Evolutionary conservation across 1,140 invertebrate species (phyloP).

Genomic region (Drosophila insularis): DNA sequence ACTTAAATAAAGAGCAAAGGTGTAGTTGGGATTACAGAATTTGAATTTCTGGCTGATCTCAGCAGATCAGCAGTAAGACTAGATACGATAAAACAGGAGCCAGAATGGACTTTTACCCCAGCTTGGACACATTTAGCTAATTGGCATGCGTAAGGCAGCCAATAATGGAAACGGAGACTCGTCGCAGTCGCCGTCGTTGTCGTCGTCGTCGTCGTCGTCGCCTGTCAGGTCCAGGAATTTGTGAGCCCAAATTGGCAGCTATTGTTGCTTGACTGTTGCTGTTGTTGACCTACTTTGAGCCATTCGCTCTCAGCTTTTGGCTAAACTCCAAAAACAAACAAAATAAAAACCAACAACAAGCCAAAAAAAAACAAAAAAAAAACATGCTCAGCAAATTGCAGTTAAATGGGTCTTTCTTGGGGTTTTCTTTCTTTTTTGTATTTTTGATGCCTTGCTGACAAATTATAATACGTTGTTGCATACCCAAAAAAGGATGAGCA

Average conservation of each 20-base stretch:
- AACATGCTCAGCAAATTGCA: conserved; percentile 52
- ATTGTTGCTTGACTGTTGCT: conserved; percentile 53
- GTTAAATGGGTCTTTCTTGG: conserved; percentile 27
- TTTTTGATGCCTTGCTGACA: conserved; percentile 47
- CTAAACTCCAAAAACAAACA: conserved; percentile 69
- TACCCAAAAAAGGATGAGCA: conserved; percentile 43
- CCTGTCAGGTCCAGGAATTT: conserved; percentile 74
- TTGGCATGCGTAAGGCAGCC: conserved; percentile 70
- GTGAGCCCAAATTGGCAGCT: conserved; percentile 74
- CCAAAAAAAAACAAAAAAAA: conserved; percentile 29
- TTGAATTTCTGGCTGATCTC: not conserved
- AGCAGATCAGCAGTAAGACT: not conserved
- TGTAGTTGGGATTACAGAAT: not conserved
- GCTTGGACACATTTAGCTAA: conserved; percentile 39
- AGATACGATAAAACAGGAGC: conserved; percentile 12
- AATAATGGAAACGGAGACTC: conserved; percentile 39
- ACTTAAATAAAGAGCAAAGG: not conserved
- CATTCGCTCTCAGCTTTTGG: conserved; percentile 63
- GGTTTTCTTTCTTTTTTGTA: conserved; percentile 8
- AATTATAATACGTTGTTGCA: conserved; percentile 46
- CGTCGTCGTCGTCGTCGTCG: conserved; percentile 45
- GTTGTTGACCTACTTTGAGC: conserved; percentile 69
- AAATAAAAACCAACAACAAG: conserved; percentile 30
- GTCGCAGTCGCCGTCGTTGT: conserved; percentile 27
- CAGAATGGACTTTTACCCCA: conserved; percentile 22